Conservation (phyloP, 2,113 vertebrate species). For the Anas platyrhynchos region DNA sequence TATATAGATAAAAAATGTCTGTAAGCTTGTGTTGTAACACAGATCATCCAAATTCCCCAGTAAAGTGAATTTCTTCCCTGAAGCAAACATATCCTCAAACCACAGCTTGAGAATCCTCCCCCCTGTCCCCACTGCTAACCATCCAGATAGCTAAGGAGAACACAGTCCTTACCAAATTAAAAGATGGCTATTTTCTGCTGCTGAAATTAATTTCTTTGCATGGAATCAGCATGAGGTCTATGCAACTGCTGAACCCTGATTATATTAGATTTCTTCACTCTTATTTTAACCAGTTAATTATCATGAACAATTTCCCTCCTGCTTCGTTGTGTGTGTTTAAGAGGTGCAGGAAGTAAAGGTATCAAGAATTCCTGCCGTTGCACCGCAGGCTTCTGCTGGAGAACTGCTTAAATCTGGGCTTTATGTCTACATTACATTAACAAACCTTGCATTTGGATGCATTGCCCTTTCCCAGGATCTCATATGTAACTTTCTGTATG, state of each 20-base stretch:
- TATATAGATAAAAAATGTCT: background rate
- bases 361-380: background rate
- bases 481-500: background rate
- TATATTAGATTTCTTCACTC: background rate
- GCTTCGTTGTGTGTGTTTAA: background rate
- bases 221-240: background rate
- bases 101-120: background rate
- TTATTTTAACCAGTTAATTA: background rate
- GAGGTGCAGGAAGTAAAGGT: background rate
- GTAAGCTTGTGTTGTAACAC: background rate
- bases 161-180: background rate
- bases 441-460: background rate
- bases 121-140: background rate
- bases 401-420: background rate
- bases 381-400: background rate
- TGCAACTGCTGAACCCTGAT: background rate
- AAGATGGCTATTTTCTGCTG: background rate
- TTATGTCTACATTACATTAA: background rate
- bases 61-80: background rate
- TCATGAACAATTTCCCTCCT: background rate
- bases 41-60: background rate
- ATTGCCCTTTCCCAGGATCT: constrained; percentile 24
- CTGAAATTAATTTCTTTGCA: constrained; percentile 15
- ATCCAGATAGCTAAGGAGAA: background rate
- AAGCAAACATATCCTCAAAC: background rate